Conservation (phyloP, 2,888 invertebrate genomes). For the Acrobasis repandana region DNA sequence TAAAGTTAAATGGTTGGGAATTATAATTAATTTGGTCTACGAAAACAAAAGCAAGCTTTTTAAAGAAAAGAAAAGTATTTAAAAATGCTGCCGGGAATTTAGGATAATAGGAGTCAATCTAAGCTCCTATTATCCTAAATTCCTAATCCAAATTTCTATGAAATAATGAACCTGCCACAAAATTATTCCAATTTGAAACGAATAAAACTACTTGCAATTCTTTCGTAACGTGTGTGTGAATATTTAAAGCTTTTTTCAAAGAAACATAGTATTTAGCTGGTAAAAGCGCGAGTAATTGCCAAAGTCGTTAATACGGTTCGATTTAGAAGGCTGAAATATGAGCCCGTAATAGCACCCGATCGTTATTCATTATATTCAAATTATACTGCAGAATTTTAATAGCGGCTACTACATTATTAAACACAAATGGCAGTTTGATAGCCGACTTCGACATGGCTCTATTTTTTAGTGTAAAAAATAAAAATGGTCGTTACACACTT, state of each 20-base stretch:
- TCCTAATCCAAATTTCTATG: no score
- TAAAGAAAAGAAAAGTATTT: no score
- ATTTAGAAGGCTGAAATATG: conserved; percentile 51
- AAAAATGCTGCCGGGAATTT: no score
- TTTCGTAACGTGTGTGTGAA: no score
- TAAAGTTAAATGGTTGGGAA: no score
- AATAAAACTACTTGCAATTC: no score
- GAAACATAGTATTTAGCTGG: neutral
- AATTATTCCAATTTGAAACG: no score
- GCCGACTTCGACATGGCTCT: neutral
- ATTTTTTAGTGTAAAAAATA: neutral
- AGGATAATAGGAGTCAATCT: no score
- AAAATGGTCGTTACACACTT: neutral
- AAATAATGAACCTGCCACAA: no score
- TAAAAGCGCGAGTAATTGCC: conserved; percentile 3
- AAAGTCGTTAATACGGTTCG: conserved; percentile 31
- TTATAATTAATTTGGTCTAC: no score
- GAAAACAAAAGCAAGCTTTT: no score
- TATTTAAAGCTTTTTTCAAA: neutral
- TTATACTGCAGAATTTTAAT: conserved; percentile 50
- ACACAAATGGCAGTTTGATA: conserved; percentile 30
- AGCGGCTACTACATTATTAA: conserved; percentile 31
- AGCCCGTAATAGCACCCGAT: conserved; percentile 49
- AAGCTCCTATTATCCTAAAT: no score
- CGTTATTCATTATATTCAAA: conserved; percentile 53